phyloP scores from a whole-genome alignment of 2,797 vertebrate species.

The Melanotaenia parkinsoni region DNA sequence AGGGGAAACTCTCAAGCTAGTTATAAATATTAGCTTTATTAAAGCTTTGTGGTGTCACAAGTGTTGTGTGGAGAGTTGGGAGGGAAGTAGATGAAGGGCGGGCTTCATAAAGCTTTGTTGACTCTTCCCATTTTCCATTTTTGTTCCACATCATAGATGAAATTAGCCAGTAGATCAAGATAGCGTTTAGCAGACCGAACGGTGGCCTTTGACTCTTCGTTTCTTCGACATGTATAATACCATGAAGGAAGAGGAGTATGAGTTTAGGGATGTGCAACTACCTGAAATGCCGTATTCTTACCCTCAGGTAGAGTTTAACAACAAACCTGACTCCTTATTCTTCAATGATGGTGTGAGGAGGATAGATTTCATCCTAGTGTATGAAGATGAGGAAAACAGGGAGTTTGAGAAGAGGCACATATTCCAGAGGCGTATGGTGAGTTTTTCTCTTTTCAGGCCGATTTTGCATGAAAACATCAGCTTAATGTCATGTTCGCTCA shows the following conservation, averaged over 20 bases:
- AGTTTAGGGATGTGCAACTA: slow-evolving; percentile 43
- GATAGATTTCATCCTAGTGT: slow-evolving; percentile 92
- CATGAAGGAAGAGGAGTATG: slow-evolving; percentile 71
- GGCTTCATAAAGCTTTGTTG: slow-evolving; percentile 48
- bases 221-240: slow-evolving; percentile 56
- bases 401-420: slow-evolving; percentile 83
- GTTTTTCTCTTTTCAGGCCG: not conserved
- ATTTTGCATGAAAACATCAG: not conserved
- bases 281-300: slow-evolving; percentile 44
- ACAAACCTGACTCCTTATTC: slow-evolving; percentile 87
- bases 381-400: slow-evolving; percentile 91
- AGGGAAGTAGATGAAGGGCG: slow-evolving; percentile 30
- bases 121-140: slow-evolving; percentile 51
- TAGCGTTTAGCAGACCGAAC: not conserved
- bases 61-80: slow-evolving; percentile 20
- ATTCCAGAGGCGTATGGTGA: slow-evolving; percentile 84
- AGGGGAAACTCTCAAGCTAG: not conserved
- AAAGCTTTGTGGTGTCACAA: slow-evolving; percentile 1
- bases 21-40: not conserved
- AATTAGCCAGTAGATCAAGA: slow-evolving; percentile 25
- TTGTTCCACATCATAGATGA: slow-evolving; percentile 16
- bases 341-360: slow-evolving; percentile 91
- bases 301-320: slow-evolving; percentile 89
- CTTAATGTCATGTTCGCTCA: not conserved
- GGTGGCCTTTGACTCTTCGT: not conserved